Base-by-base conservation (phyloP, 2,888 invertebrate genomes). In the Onthophagus sagittarius region DNA sequence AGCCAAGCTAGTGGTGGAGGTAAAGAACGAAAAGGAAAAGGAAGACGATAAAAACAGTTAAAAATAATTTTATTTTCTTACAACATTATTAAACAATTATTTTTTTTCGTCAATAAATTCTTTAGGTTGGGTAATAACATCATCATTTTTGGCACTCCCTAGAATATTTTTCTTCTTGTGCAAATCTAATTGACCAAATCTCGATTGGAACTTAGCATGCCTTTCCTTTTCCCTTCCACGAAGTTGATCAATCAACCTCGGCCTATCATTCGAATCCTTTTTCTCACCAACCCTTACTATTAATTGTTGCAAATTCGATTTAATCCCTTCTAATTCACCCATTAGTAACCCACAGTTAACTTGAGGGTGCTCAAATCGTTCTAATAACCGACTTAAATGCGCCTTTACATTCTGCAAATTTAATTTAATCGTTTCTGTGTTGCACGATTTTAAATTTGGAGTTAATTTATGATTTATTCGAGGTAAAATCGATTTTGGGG, bases 51-150 rank as follows among this genome's bases (percentile, higher is more conserved):
- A 63, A 63, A 63, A 63, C 5, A 63, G 5, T 14, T 14, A 63
- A 14, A 63, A 63, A 63, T 63, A 63, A 4, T 63, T 14, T 63
- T 14, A 15, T 13, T 14, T 64, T 64, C n/a, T 9, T 63, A n/a
- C 5, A 5, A 63, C n/a, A 63, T 63, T 23, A n/a, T 5, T 11
- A 13, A 3, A n/a, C 0, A 15, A n/a, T 64, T 32, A 67, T 23
- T 23, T 32, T 67, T 67, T 32, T 5, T 23, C 13, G 31, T 67
- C 67, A 7, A 67, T 67, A 15, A 67, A 67, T 31, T 67, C 67
- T 32, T 23, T 67, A 5, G 67, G 67, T 67, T 67, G 67, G n/a
- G 67, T 67, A 31, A 67, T 67, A 15, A 67, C 32, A 23, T 67
- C 23, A 15, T 67, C 32, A 7, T 15, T 23, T 15, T 67, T 15